Evolutionary conservation across 2,797 vertebrate genomes (phyloP).

Genomic region (Crypturellus tataupa): DNA sequence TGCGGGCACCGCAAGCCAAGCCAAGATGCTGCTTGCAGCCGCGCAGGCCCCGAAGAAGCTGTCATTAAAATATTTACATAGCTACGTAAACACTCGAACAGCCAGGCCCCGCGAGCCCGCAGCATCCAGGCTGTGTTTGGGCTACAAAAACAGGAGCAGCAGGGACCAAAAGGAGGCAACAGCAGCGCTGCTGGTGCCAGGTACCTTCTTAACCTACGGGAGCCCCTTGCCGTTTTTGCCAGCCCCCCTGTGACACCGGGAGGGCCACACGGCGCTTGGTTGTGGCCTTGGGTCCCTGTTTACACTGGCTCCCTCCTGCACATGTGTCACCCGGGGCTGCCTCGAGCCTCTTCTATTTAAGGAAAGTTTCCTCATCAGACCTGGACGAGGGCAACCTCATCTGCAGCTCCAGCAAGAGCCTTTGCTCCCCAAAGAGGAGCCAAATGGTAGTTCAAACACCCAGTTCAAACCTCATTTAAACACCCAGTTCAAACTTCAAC

Average conservation of each 20-base stretch:
- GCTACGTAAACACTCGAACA: neutral
- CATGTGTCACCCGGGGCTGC: too few relatives aligned
- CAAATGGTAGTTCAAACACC: too few relatives aligned
- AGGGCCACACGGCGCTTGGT: fast-evolving
- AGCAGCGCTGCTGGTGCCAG: neutral
- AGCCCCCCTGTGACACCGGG: fast-evolving
- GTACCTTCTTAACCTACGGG: fast-evolving
- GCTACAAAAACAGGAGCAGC: fast-evolving
- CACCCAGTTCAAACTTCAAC: fast-evolving
- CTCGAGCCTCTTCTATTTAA: neutral
- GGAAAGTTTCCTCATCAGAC: neutral
- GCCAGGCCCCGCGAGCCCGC: fast-evolving
- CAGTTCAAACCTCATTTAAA: neutral
- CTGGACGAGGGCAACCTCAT: neutral
- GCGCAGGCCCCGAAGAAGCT: neutral
- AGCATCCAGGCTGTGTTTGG: fast-evolving
- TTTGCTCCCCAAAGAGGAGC: neutral
- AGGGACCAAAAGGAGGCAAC: fast-evolving
- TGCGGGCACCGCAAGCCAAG: neutral
- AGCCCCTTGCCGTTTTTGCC: neutral
- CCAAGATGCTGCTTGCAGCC: neutral
- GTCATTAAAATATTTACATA: neutral
- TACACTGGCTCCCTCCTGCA: fast-evolving
- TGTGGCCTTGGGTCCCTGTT: fast-evolving
- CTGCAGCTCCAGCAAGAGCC: too few relatives aligned